A percentile compares a stretch with the other conserved stretches of the same genome.
These are phyloP conservation scores for Ophiothrix spiculata DNA, from an alignment of 35 echinoderm and acorn worm species.

Conservation along the genomic window DNA sequence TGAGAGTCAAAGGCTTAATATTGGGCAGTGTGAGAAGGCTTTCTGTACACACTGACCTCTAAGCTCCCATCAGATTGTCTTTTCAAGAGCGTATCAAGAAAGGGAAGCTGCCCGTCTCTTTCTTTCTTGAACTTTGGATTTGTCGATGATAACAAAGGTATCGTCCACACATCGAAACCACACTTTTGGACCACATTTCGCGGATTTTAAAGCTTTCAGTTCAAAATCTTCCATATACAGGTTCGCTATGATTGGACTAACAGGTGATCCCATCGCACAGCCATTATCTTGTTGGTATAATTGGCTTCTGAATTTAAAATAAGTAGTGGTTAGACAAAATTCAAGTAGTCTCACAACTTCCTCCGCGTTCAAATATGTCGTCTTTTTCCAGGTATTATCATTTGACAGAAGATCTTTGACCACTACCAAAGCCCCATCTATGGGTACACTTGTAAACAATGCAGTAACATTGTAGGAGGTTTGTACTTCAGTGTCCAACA, in stretches of 20 bases:
- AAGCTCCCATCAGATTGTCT: background rate
- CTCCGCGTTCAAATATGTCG: background rate
- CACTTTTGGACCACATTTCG: background rate
- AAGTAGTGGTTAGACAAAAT: background rate
- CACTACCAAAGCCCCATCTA: no score
- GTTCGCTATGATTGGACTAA: background rate
- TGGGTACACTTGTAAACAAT: no score
- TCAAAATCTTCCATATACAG: background rate
- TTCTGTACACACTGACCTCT: conserved; percentile 8
- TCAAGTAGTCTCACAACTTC: background rate
- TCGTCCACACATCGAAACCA: background rate
- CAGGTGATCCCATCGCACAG: background rate
- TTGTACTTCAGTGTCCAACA: no score
- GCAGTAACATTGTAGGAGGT: no score
- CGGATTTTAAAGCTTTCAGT: background rate
- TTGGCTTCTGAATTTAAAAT: background rate
- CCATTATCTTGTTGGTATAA: background rate
- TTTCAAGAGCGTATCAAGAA: background rate
- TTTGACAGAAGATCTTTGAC: no score
- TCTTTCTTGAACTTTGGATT: background rate
- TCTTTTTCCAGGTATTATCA: background rate
- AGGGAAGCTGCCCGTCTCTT: background rate
- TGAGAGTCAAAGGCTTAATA: conserved; percentile 30
- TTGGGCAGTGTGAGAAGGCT: conserved; percentile 17
- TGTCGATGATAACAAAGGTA: background rate